Base-by-base conservation (phyloP, 2,797 vertebrate species). In the Ctenosaura bakeri region DNA sequence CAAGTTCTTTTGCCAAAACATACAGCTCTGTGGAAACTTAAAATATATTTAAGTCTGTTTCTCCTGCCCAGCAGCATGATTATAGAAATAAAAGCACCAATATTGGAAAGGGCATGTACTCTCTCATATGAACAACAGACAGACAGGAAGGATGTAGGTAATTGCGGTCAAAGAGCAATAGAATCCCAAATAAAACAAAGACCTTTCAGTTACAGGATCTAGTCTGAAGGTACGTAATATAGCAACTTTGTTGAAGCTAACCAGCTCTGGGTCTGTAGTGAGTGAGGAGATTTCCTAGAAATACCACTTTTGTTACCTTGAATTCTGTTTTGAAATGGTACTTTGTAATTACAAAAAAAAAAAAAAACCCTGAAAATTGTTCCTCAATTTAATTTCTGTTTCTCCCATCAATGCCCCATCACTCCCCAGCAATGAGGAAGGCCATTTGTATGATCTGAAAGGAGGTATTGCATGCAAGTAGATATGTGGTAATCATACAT, bases 81-180 rank as follows among this genome's bases (percentile, higher is more conserved):
- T 80, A 59, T 12, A 46, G 50, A 78, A 79, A 79, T 71, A 88
- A 71, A 84, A 54, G 13, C 50, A 88, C 22, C 46, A 88, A 42
- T n/a, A 82, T 5, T 66, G 9, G 56, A 79, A 87, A 79, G 10
- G 3, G 6, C 50, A 69, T 20, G 7, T 62, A 64, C 10, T 85
- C 3, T 71, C 38, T 54, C 35, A 46, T 16, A 62, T 50, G 38
- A 46, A 3, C 71, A 62, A 38, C 9, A 66, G 32, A n/a, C 13
- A 88, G 56, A 76, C 71, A 89, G 56, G n/a, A 84, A 29, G 54
- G 13, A 84, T 35, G 9, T 22, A 89, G 32, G 14, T 32, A 89
- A 78, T 1, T 69, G 52, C 29, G 50, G 46, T 16, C 46, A 78
- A 59, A 56, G 82, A 52, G 20, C 42, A 85, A 79, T 4, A 56